Evolutionary conservation across 1,140 invertebrate species (phyloP).

Genomic region (Bombus huntii): DNA sequence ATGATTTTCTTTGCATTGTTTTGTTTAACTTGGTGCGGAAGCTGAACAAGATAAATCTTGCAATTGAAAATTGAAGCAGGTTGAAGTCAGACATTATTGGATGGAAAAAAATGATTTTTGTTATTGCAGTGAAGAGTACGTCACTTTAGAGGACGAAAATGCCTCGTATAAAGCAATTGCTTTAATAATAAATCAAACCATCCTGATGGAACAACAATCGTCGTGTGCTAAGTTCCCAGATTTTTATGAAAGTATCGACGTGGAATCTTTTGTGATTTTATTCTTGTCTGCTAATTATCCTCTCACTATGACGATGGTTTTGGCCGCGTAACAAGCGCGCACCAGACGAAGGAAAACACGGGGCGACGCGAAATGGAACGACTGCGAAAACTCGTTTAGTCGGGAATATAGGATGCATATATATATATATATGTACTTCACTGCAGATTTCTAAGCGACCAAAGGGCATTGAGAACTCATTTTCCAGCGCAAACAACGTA

Average conservation of each 20-base stretch:
- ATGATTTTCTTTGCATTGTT: too few species aligned
- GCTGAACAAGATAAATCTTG: not conserved
- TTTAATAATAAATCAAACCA: not conserved
- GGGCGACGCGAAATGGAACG: not conserved
- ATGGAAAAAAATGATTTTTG: not conserved
- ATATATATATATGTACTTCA: not conserved
- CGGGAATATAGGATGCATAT: constrained; percentile 5
- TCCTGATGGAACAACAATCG: not conserved
- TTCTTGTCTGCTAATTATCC: not conserved
- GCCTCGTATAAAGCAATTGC: not conserved
- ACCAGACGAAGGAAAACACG: not conserved
- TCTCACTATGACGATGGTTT: not conserved
- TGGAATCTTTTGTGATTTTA: not conserved
- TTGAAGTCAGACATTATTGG: not conserved
- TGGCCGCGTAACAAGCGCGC: constrained; percentile 3
- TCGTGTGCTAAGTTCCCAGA: not conserved
- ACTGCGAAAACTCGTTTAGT: constrained; percentile 14
- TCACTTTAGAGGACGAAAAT: not conserved
- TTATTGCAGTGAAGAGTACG: accelerated
- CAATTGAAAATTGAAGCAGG: not conserved
- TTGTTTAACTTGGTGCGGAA: too few species aligned
- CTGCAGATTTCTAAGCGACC: constrained; percentile 33
- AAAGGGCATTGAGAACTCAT: constrained; percentile 49
- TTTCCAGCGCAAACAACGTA: constrained; percentile 47
- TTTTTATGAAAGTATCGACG: not conserved